Base-by-base conservation (phyloP, 1,140 invertebrate genomes). In the Whitmania pigra region DNA sequence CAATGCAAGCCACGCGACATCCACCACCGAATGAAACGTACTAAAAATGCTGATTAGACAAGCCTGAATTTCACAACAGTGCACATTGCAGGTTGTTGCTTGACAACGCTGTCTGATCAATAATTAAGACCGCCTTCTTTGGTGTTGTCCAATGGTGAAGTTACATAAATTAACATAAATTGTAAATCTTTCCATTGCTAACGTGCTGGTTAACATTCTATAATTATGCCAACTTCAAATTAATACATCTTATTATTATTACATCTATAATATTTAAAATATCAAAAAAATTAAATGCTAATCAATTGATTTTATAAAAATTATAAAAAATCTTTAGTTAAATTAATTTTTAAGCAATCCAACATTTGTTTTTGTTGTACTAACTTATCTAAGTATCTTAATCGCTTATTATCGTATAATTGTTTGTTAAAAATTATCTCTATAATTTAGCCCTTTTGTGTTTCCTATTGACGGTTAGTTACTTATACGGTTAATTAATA, bases 51-150 rank as follows among this genome's bases (percentile, higher is more conserved):
- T 63, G 57, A 31, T 22, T 4, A 63, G 57, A 31, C 57, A 63
- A 31, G 57, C 57, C 22, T 25, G 29, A 63, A 63, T 63, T 25
- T 63, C 29, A 22, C 22, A 63, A 63, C 22, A 63, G 57, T 25
- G 57, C 57, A 63, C 29, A 31, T 31, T 25, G 57, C 57, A 22
- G 57, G 22, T 25, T 63, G 57, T 63, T 63, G 57, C 57, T 63
- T 63, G 57, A 63, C 57, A 63, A 63, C 57, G 57, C 57, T 31
- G 57, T 63, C 29, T 63, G 57, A 63, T 63, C 57, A 63, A 63
- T 63, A 63, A 63, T 31, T 15, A 31, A 25, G 43, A 31, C 57
- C 57, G 22, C 57, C 57, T 63, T 63, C 57, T 7, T 31, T 63
- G 57, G 22, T 25, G 18, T 49, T 49, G 43, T 49, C 43, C 43